Base-by-base conservation (phyloP, 2,888 invertebrate genomes). In the Lathronympha strigana region DNA sequence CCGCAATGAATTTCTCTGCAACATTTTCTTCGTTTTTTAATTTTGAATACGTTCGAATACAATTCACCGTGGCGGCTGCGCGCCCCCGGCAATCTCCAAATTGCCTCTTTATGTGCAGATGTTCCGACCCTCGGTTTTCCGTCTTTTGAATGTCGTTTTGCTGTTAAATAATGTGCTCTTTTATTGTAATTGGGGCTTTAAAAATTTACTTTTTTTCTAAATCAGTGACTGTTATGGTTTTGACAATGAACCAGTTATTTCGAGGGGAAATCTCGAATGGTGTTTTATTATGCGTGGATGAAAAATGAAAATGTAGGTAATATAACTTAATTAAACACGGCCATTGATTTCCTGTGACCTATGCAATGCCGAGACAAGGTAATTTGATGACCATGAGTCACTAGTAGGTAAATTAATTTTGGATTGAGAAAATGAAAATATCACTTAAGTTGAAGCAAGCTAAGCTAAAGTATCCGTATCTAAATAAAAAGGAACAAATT, bases 61-160 rank as follows among this genome's bases (percentile, higher is more conserved):
- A 90, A 90, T 90, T 88, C 89, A 84, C 84, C 81, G 84, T 83
- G 86, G 84, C 83, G 83, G 90, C 82, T 80, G 88, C 82, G 79
- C 88, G 90, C 90, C 91, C 88, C 86, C 86, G 90, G 91, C 91
- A 92, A 92, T 92, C 87, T 90, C 86, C 90, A 92, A 92, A 92
- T 92, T 92, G 91, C 91, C 91, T 91, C 90, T 92, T 92, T 92
- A 90, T 91, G 90, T 90, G 88, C 90, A 90, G 91, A 92, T 90
- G 90, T 89, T 88, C 87, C 91, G 82, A 88, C 89, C 90, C 90
- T 87, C 90, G 88, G 87, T 86, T 89, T 91, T 88, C 88, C 88
- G 86, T 90, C 90, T 90, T 90, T 91, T 90, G 88, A 91, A 90
- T 91, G 91, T 91, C 91, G 87, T 88, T 91, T 89, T 88, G 87